Evolutionary conservation across 1,140 invertebrate genomes (phyloP).

Genomic region (Stenopsyche tienmushanensis): DNA sequence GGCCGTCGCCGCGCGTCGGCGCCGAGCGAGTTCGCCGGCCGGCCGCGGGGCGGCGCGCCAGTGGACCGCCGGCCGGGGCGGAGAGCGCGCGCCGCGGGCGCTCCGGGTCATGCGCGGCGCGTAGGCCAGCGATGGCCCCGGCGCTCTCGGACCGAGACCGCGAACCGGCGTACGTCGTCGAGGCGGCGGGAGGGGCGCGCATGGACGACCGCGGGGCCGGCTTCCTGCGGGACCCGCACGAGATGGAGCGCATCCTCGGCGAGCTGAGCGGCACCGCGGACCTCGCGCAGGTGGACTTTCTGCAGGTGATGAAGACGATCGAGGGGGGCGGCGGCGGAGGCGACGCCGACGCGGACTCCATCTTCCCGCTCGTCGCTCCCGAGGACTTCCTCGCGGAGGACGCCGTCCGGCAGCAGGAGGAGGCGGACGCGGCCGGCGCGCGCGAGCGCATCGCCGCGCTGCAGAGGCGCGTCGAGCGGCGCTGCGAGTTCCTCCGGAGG

Average conservation of each 20-base stretch:
- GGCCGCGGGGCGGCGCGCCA: conserved; percentile 29
- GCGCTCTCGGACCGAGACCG: conserved; percentile 56
- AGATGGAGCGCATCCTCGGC: conserved; percentile 60
- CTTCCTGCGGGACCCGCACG: conserved; percentile 53
- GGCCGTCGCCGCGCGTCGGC: conserved; percentile 41
- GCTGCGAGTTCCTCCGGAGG: conserved; percentile 69
- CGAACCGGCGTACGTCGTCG: conserved; percentile 44
- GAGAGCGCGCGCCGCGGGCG: conserved; percentile 36
- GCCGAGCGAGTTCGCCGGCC: conserved; percentile 37
- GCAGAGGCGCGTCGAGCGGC: conserved; percentile 66
- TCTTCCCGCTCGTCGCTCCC: conserved; percentile 60
- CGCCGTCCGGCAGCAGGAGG: conserved; percentile 47
- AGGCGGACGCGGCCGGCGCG: conserved; percentile 44
- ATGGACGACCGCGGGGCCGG: conserved; percentile 53
- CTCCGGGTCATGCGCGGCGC: conserved; percentile 47
- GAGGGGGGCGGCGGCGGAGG: conserved; percentile 44
- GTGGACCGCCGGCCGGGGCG: conserved; percentile 7
- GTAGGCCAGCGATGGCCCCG: conserved; percentile 58
- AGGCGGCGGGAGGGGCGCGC: conserved; percentile 44
- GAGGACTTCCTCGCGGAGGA: conserved; percentile 55
- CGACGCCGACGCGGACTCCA: conserved; percentile 56
- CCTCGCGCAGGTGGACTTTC: conserved; percentile 39
- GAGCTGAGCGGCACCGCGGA: conserved; percentile 45
- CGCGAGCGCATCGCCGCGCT: conserved; percentile 50
- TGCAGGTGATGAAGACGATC: conserved; percentile 38